phyloP scores from a whole-genome alignment of 2,797 vertebrate genomes.

The Cygnus olor region DNA sequence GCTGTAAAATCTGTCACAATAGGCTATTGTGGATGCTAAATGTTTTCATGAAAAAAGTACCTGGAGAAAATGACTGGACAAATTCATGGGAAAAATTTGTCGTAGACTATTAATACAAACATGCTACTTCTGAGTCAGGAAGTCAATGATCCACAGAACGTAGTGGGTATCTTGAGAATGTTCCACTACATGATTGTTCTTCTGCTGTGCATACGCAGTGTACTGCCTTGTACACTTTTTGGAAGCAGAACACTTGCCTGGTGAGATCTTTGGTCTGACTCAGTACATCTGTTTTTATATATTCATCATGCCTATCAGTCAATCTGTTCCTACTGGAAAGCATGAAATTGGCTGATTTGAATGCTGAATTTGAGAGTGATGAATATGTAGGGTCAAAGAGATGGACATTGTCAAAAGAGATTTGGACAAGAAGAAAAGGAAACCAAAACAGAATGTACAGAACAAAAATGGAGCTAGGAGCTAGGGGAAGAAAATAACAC shows the following conservation, averaged over 20 bases:
- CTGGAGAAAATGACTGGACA: not conserved
- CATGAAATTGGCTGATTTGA: not conserved
- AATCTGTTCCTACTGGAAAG: not conserved
- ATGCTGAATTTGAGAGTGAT: not conserved
- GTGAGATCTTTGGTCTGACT: not conserved
- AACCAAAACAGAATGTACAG: not conserved
- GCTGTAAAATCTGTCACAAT: not conserved
- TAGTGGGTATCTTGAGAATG: not conserved
- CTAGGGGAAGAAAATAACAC: not conserved
- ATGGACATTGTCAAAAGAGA: not conserved
- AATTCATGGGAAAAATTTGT: not conserved
- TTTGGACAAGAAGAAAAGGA: not conserved
- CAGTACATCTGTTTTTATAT: not conserved
- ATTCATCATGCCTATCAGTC: not conserved
- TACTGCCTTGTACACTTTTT: not conserved
- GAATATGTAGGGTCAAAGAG: not conserved
- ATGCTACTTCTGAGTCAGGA: not conserved
- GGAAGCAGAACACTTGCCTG: not conserved
- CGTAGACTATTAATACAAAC: not conserved
- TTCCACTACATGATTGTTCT: not conserved
- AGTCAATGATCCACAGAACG: not conserved
- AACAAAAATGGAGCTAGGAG: not conserved
- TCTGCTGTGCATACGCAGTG: not conserved
- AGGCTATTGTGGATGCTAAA: not conserved
- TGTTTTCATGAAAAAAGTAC: not conserved